phyloP scores from a whole-genome alignment of 2,797 vertebrate genomes.

The Emys orbicularis region DNA sequence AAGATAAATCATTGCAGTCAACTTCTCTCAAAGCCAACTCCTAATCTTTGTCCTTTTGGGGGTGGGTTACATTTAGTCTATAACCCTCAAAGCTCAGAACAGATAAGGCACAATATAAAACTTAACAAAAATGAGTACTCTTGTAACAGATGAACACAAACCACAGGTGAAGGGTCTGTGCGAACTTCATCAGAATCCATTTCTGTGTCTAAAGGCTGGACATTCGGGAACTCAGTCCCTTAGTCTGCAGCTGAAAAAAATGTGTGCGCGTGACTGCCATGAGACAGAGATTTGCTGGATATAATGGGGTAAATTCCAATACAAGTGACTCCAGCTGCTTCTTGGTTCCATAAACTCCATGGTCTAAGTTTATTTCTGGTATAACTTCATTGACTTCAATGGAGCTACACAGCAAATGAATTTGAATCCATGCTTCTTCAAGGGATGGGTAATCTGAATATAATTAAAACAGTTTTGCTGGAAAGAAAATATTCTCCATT shows the following conservation, averaged over 20 bases:
- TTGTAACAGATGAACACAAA: neutral
- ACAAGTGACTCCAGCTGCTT: neutral
- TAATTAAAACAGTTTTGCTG: constrained; percentile 35
- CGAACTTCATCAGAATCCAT: neutral
- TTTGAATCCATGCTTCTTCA: neutral
- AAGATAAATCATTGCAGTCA: constrained; percentile 24
- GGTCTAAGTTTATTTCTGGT: neutral
- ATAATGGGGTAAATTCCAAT: neutral
- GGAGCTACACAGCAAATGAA: neutral
- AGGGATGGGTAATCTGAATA: constrained; percentile 7
- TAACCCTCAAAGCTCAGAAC: neutral
- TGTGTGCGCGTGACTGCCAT: neutral
- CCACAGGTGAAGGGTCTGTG: neutral
- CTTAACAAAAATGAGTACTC: neutral
- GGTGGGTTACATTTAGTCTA: neutral
- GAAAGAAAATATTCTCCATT: constrained; percentile 14
- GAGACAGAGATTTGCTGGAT: neutral
- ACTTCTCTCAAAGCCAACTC: constrained; percentile 4
- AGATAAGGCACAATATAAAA: neutral
- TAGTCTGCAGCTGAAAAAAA: neutral
- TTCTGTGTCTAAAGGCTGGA: neutral
- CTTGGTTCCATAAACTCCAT: neutral
- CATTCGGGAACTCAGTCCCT: neutral
- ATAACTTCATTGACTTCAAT: neutral
- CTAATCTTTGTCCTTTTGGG: neutral